Evolutionary conservation across 2,797 vertebrate species (phyloP).

Genomic region (Poeciliopsis infans): DNA sequence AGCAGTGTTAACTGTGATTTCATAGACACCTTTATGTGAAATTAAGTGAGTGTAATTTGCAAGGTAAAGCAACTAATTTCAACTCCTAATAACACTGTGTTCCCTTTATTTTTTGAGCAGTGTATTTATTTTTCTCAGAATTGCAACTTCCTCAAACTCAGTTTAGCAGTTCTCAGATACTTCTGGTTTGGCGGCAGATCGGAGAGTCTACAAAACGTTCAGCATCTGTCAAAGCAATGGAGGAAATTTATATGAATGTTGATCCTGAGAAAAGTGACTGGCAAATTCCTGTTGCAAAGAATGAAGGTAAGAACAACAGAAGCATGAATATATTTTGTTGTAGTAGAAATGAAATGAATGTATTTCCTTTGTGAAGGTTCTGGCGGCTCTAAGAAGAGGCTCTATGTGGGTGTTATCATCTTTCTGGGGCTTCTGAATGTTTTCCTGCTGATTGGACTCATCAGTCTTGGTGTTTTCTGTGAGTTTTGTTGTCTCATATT

Average conservation of each 20-base stretch:
- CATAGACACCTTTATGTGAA: not conserved
- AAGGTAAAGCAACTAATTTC: not conserved
- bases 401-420: not conserved
- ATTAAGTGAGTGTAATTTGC: not conserved
- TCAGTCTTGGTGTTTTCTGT: slow-evolving; percentile 28
- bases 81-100: not conserved
- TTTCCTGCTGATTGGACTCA: slow-evolving; percentile 30
- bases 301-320: slow-evolving; percentile 19
- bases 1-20: not conserved
- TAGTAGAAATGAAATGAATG: not conserved
- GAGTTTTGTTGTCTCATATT: slow-evolving; percentile 21
- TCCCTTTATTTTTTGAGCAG: no score
- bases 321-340: not conserved
- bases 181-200: not conserved
- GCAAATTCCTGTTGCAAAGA: not conserved
- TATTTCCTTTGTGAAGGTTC: slow-evolving; percentile 7
- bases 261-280: not conserved
- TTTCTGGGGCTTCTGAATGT: slow-evolving; percentile 29
- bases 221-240: slow-evolving; percentile 8
- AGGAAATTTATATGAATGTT: slow-evolving; percentile 20
- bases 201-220: no score
- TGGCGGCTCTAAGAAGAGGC: not conserved
- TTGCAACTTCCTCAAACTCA: not conserved
- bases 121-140: not conserved
- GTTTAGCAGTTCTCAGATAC: no score